These are phyloP conservation scores for Hippoglossus hippoglossus DNA, from an alignment of 2,797 vertebrate genomes.

Conservation along the genomic window DNA sequence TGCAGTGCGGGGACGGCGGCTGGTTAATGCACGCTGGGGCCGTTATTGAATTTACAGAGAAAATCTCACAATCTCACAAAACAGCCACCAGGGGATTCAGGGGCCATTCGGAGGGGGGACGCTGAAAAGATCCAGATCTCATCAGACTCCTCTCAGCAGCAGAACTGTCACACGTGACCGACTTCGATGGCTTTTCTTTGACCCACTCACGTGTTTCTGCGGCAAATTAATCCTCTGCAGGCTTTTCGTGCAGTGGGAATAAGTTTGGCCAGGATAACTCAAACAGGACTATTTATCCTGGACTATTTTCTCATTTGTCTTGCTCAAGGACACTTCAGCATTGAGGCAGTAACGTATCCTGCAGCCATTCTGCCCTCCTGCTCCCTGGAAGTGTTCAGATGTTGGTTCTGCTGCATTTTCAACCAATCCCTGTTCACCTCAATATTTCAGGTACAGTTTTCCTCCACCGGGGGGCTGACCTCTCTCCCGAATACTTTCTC, in stretches of 20 bases:
- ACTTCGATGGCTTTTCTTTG: not conserved
- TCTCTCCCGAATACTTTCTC: not conserved
- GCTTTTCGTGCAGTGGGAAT: not conserved
- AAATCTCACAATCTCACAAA: slow-evolving; percentile 49
- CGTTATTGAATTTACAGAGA: slow-evolving; percentile 65
- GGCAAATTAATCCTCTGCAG: no score
- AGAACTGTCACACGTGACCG: slow-evolving; percentile 8
- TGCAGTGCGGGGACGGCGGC: slow-evolving; percentile 30
- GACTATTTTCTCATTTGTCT: not conserved
- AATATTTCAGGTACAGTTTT: slow-evolving; percentile 7
- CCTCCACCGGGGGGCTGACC: not conserved
- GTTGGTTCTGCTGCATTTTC: not conserved
- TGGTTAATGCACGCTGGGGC: slow-evolving; percentile 61
- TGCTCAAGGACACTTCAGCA: not conserved
- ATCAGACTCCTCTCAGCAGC: not conserved
- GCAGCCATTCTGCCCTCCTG: not conserved
- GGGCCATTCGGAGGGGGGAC: slow-evolving; percentile 21
- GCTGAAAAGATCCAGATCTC: slow-evolving; percentile 25
- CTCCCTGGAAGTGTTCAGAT: not conserved
- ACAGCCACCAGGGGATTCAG: slow-evolving; percentile 40
- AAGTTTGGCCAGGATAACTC: not conserved
- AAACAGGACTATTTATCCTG: no score
- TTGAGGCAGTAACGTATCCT: not conserved
- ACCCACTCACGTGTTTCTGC: not conserved
- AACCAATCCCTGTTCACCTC: not conserved